phyloP scores from a whole-genome alignment of 2,113 vertebrate genomes.

The Lamprologus lemairii region DNA sequence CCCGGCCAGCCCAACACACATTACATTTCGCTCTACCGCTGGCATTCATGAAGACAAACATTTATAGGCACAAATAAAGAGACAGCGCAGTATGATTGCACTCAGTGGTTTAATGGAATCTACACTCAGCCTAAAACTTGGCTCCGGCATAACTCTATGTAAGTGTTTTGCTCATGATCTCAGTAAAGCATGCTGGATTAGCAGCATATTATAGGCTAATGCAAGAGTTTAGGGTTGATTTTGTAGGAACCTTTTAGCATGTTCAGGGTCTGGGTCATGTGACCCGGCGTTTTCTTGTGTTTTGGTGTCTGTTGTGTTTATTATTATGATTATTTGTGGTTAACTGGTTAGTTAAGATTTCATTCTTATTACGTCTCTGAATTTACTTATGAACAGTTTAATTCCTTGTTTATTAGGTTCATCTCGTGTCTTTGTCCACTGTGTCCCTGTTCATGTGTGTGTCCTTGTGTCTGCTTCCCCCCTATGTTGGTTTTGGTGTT shows the following conservation, averaged over 20 bases:
- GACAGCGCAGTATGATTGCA: neutral
- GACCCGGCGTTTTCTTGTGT: accelerated
- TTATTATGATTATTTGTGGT: neutral
- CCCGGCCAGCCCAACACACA: neutral
- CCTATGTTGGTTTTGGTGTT: neutral
- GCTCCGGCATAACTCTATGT: accelerated
- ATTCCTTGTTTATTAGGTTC: neutral
- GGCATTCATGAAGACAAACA: neutral
- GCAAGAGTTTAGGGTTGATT: neutral
- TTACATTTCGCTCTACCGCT: neutral
- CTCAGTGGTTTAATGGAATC: neutral
- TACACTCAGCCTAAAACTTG: neutral
- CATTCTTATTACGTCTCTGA: neutral
- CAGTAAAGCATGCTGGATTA: neutral
- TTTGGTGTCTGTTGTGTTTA: neutral
- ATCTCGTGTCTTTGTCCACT: accelerated
- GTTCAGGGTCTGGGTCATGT: neutral
- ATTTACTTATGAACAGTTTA: neutral
- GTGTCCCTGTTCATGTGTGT: accelerated
- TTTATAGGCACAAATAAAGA: neutral
- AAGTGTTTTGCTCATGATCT: neutral
- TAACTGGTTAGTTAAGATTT: neutral
- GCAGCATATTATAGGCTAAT: neutral
- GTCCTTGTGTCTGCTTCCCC: neutral
- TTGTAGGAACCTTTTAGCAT: neutral